A percentile compares a stretch with the other conserved stretches of the same genome.
phyloP scores from a whole-genome alignment of 2,888 invertebrate species.

The Sphaerophoria rueppellii region DNA sequence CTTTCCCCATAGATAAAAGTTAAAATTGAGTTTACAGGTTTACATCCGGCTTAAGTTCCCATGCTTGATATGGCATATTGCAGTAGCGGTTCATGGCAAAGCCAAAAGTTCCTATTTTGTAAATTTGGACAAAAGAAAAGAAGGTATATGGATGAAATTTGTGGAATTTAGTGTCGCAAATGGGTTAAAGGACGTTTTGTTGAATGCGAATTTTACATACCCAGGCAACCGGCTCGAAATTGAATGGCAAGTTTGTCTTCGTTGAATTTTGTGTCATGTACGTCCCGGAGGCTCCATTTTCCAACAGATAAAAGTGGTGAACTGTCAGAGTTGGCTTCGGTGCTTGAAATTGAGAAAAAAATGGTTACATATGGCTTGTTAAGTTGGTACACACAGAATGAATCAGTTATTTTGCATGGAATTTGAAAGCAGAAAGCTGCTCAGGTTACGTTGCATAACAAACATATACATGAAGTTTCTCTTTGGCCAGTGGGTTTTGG shows the following conservation, averaged over 20 bases:
- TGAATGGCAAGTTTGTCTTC: conserved; percentile 91
- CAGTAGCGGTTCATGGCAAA: conserved; percentile 89
- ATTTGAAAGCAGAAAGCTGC: too few species aligned
- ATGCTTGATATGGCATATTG: conserved; percentile 93
- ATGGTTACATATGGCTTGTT: neutral
- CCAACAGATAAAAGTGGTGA: conserved; percentile 77
- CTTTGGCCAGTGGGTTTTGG: too few species aligned
- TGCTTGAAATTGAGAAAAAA: conserved; percentile 39
- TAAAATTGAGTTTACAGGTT: conserved; percentile 77
- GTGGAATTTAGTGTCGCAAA: neutral
- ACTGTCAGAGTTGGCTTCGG: conserved; percentile 10
- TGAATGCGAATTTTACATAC: conserved; percentile 75
- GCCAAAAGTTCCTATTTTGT: conserved; percentile 85
- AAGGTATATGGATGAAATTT: conserved; percentile 9
- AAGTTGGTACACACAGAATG: too few species aligned
- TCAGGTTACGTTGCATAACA: too few species aligned
- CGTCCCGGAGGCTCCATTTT: conserved; percentile 88
- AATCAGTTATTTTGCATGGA: too few species aligned
- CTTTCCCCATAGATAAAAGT: neutral
- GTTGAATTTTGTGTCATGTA: conserved; percentile 91
- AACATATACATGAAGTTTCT: too few species aligned
- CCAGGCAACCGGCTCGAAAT: conserved; percentile 88
- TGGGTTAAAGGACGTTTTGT: neutral
- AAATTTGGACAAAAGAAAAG: conserved; percentile 4
- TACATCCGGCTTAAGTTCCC: conserved; percentile 90